Percentiles rank a stretch among this genome's conserved stretches.
phyloP scores from a whole-genome alignment of 2,797 vertebrate genomes.

The Pristis pectinata region DNA sequence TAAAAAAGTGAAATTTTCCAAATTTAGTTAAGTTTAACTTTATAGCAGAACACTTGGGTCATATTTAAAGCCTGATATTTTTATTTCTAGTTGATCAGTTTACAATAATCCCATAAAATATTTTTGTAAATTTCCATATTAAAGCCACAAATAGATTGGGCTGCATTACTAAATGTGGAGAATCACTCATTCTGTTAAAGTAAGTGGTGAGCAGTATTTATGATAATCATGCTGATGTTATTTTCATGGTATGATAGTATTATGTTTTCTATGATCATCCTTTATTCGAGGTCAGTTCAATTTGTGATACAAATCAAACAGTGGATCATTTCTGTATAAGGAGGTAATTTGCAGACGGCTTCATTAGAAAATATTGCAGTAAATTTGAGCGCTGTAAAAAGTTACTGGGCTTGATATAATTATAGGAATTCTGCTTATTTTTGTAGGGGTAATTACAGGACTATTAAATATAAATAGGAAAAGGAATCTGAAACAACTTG shows the following conservation, averaged over 20 bases:
- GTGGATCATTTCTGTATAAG: not conserved
- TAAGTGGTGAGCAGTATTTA: not conserved
- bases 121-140: not conserved
- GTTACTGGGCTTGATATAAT: not conserved
- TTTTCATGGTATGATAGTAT: not conserved
- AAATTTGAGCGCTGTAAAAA: not conserved
- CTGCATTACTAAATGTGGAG: not conserved
- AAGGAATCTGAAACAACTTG: not conserved
- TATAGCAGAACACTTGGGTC: not conserved
- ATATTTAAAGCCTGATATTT: not conserved
- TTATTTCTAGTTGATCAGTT: conserved; percentile 9
- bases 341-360: not conserved
- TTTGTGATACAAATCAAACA: not conserved
- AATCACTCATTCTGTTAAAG: not conserved
- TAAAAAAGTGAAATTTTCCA: not conserved
- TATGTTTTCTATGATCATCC: not conserved
- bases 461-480: not conserved
- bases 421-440: not conserved
- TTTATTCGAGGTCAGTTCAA: not conserved
- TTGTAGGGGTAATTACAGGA: not conserved
- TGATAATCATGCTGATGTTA: not conserved
- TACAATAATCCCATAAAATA: conserved; percentile 28
- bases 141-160: not conserved
- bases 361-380: not conserved
- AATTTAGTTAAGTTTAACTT: not conserved